Evolutionary conservation across 2,797 vertebrate species (phyloP), one percentile per base, ranked within the genome.

Genomic region (Enteromius paludinosus): DNA sequence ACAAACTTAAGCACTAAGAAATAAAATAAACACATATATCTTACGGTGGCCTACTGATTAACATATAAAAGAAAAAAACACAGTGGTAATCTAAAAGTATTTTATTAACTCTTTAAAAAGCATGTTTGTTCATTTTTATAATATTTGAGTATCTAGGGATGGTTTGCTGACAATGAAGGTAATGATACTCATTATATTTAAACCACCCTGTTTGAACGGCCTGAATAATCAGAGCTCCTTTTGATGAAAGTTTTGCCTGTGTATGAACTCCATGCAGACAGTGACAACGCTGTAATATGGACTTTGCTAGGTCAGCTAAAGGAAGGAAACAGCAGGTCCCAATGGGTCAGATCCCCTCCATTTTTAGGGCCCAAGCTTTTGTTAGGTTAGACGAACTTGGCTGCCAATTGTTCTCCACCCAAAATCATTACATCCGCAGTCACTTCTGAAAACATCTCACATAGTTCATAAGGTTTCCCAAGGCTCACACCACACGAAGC

Each of bases 281-380:
- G 87, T 92, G 89, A 90, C 87, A 84, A 81, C 83, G 69, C 89
- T 90, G 89, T 90, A 88, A 87, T 83, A 69, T 83, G 61, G 83
- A 86, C 86, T 87, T 92, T 95, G 96, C 95, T 96, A 94, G 88
- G 93, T 95, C 96, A 97, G 95, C 95, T 95, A 93, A 93, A 97
- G 97, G 96, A 98, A 97, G 98, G 96, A 98, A 98, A 94, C 72
- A 56, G 84, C 93, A 92, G 93, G 93, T 96, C 95, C 96, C 96
- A 82, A 56, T 81, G 91, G 93, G 93, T 91, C 90, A 92, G 85
- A 92, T 93, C 91, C 91, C 76, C 91, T 92, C 95, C 96, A 95
- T 95, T 95, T 96, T 94, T 95, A 96, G 95, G 93, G 93, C 93
- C 89, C 88, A 86, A 91, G 92, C 96, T 96, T 97, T 97, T 98